Evolutionary conservation across 2,797 vertebrate genomes (phyloP).

Genomic region (Neostethus bicornis): DNA sequence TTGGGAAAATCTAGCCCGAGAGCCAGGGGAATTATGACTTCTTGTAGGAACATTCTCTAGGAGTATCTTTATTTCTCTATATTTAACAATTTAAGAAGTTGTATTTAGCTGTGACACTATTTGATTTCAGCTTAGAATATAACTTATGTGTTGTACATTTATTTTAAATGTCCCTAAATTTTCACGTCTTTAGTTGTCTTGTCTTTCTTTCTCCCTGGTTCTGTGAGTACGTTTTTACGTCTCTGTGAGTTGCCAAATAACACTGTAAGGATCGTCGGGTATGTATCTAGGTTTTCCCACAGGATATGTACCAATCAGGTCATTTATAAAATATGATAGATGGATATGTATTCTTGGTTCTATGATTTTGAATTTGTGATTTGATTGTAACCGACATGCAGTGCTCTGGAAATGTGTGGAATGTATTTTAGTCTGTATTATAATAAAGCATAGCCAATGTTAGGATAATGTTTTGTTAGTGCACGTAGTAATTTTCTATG

Average conservation of each 20-base stretch:
- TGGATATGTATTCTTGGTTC: constrained; percentile 13
- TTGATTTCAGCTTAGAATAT: constrained; percentile 1
- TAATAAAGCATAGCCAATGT: constrained; percentile 3
- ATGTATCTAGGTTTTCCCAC: constrained; percentile 73
- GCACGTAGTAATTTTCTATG: constrained; percentile 17
- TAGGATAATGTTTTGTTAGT: constrained; percentile 22
- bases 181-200: neutral
- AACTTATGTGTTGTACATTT: neutral
- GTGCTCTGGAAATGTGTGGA: constrained; percentile 5
- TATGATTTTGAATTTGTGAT: constrained; percentile 2
- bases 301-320: constrained; percentile 67
- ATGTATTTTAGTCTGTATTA: neutral
- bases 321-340: constrained; percentile 58
- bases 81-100: constrained; percentile 25
- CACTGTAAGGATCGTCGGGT: constrained; percentile 16
- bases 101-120: neutral
- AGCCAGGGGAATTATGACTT: constrained; percentile 38
- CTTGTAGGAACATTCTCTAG: constrained; percentile 38
- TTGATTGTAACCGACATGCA: constrained; percentile 16
- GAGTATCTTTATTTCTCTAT: constrained; percentile 36
- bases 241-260: constrained; percentile 21
- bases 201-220: neutral
- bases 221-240: neutral
- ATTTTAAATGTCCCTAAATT: neutral
- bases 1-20: constrained; percentile 18